Evolutionary conservation across 2,113 vertebrate species (phyloP).

Genomic region (Hypanus sabinus): DNA sequence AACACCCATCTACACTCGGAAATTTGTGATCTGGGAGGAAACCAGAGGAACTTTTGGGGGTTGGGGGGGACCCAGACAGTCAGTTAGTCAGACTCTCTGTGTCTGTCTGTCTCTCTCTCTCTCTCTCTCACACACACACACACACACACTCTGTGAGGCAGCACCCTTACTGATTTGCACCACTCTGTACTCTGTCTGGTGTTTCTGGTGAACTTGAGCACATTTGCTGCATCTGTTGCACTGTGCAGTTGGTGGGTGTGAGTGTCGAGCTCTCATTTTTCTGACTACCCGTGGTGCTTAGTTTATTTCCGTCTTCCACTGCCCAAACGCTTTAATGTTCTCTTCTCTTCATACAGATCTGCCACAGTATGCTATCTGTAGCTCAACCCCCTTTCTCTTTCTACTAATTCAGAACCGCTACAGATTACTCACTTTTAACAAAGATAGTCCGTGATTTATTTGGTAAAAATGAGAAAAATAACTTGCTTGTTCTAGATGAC

Average conservation of each 20-base stretch:
- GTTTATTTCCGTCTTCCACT: not conserved
- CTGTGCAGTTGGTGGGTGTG: not conserved
- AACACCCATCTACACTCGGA: too few species aligned
- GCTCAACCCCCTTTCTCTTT: not conserved
- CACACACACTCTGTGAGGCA: too few species aligned
- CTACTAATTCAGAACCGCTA: too few species aligned
- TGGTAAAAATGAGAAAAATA: conserved; percentile 6
- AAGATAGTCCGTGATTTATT: conserved; percentile 2
- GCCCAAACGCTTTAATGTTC: not conserved
- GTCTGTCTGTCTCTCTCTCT: too few species aligned
- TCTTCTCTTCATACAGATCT: not conserved
- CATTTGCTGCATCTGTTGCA: not conserved
- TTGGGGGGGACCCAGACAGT: too few species aligned
- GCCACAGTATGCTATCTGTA: not conserved
- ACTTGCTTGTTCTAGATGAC: not conserved
- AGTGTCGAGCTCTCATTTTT: not conserved
- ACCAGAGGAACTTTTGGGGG: too few species aligned
- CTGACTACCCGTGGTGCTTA: not conserved
- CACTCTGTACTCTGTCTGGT: not conserved
- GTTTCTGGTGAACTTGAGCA: not conserved
- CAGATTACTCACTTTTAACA: not conserved
- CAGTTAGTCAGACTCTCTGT: too few species aligned
- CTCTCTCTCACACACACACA: too few species aligned
- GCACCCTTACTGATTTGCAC: not conserved
- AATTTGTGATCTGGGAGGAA: too few species aligned